Conservation (phyloP, 2,113 vertebrate species). For the Pelobates fuscus region DNA sequence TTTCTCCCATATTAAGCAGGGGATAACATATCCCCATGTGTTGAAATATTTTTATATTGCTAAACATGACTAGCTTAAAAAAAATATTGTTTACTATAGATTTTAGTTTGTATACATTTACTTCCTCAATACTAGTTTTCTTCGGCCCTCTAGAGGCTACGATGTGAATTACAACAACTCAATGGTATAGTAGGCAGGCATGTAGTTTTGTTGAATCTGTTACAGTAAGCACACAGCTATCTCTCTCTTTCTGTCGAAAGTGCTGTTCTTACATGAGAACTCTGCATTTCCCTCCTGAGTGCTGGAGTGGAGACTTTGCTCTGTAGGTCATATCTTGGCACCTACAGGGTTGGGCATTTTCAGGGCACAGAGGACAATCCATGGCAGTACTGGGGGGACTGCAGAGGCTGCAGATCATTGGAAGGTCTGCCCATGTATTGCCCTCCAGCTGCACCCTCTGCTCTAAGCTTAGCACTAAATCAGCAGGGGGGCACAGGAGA, state of each 20-base stretch:
- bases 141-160: not conserved
- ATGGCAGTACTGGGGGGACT: conserved; percentile 16
- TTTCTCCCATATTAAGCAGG: too few species aligned
- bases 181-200: too few species aligned
- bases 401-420: not conserved
- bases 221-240: not conserved
- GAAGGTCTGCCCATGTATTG: not conserved
- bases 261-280: not conserved
- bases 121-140: too few species aligned
- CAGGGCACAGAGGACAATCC: not conserved
- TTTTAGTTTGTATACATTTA: too few species aligned
- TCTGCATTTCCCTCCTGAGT: conserved; percentile 5
- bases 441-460: not conserved
- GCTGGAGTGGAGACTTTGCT: conserved; percentile 8
- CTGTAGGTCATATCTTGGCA: not conserved
- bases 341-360: not conserved
- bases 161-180: not conserved
- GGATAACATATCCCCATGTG: too few species aligned
- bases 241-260: conserved; percentile 6
- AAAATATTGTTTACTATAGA: too few species aligned
- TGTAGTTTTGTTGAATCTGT: conserved; percentile 41
- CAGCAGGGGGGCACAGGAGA: conserved; percentile 16
- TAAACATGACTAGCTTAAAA: too few species aligned
- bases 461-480: not conserved
- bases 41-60: too few species aligned